These are phyloP conservation scores for Copidosoma aretas DNA, from an alignment of 2,888 invertebrate species.

Conservation along the genomic window DNA sequence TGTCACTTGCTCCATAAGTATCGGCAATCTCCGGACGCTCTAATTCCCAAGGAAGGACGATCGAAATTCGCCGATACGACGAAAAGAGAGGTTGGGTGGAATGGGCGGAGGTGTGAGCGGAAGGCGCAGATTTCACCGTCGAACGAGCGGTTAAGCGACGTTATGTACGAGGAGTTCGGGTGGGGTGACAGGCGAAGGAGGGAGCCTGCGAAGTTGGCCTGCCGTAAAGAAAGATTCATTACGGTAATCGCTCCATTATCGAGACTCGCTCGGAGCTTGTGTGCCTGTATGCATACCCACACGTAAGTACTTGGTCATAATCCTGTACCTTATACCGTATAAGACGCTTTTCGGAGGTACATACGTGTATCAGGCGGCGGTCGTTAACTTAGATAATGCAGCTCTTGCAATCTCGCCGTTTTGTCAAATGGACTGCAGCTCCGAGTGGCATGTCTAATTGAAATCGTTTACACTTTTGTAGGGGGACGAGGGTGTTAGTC, in stretches of 20 bases:
- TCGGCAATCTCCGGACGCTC: neutral
- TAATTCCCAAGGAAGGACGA: conserved; percentile 28
- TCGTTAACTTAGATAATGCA: conserved; percentile 33
- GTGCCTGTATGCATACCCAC: neutral
- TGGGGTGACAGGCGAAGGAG: too few relatives aligned
- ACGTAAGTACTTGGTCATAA: too few relatives aligned
- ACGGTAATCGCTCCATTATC: conserved; percentile 54
- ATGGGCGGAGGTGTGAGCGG: neutral
- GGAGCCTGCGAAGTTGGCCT: conserved; percentile 23
- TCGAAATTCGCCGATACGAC: neutral
- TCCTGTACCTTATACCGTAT: too few relatives aligned
- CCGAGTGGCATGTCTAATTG: conserved; percentile 21
- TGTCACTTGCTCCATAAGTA: too few relatives aligned
- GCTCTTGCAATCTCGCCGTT: conserved; percentile 22
- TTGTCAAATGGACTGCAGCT: conserved; percentile 23
- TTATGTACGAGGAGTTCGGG: conserved; percentile 21
- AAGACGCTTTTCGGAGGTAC: too few relatives aligned
- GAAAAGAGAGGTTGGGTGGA: neutral
- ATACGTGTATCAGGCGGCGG: conserved; percentile 1
- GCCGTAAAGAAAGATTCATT: conserved; percentile 56
- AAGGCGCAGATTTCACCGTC: conserved; percentile 20
- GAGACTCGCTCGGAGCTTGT: conserved; percentile 26
- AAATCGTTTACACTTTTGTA: conserved; percentile 5
- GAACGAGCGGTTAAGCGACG: conserved; percentile 29
- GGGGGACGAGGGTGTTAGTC: too few relatives aligned